Conservation (phyloP, 2,888 invertebrate genomes). For the Hypomecis punctinalis region DNA sequence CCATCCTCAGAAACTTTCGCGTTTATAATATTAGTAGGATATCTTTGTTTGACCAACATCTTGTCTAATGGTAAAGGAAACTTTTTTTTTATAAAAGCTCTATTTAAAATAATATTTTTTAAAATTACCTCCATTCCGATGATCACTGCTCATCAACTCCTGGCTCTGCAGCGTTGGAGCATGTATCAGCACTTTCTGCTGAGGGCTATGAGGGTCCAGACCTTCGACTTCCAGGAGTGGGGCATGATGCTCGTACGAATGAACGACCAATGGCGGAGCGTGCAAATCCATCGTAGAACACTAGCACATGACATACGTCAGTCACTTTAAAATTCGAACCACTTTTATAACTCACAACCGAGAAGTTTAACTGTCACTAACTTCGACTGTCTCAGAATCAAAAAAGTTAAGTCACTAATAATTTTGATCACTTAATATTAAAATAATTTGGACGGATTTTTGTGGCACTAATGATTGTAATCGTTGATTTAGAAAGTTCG, state of each 20-base stretch:
- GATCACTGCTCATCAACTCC: slow-evolving; percentile 72
- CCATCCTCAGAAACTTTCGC: no score
- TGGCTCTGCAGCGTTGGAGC: slow-evolving; percentile 75
- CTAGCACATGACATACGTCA: slow-evolving; percentile 48
- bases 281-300: slow-evolving; percentile 73
- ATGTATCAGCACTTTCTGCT: slow-evolving; percentile 80
- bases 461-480: slow-evolving; percentile 24
- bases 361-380: not conserved
- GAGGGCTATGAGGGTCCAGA: slow-evolving; percentile 78
- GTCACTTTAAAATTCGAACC: not conserved
- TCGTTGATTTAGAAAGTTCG: slow-evolving; percentile 31
- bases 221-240: slow-evolving; percentile 79
- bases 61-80: no score
- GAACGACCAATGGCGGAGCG: slow-evolving; percentile 76
- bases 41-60: no score
- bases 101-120: not conserved
- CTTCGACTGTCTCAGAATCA: no score
- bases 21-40: no score
- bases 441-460: not conserved
- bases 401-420: no score
- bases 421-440: no score
- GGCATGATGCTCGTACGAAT: slow-evolving; percentile 79
- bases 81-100: no score
- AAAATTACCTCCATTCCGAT: slow-evolving; percentile 77
- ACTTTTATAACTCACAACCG: not conserved